Evolutionary conservation across 2,797 vertebrate genomes (phyloP).

Genomic region (Xiphophorus birchmanni): DNA sequence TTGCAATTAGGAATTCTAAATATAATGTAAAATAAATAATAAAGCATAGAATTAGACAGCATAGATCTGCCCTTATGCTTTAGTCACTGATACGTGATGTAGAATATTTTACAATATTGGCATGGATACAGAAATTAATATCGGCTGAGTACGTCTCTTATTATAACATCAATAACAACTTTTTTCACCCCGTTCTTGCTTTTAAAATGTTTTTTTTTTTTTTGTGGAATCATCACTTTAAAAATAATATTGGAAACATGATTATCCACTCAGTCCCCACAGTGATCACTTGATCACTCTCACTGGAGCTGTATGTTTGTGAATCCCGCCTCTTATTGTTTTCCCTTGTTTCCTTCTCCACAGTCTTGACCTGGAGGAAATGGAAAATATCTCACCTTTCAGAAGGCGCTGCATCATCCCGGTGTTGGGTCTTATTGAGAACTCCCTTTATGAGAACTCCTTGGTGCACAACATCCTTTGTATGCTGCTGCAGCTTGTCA

Average conservation of each 20-base stretch:
- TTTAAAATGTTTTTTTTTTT: neutral
- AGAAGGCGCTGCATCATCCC: slow-evolving; percentile 94
- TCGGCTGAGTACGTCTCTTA: no score
- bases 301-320: neutral
- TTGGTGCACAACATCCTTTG: slow-evolving; percentile 92
- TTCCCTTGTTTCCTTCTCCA: slow-evolving; percentile 35
- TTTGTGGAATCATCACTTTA: neutral
- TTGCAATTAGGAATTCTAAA: no score
- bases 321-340: neutral
- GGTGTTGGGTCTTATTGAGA: slow-evolving; percentile 93
- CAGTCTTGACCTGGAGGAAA: slow-evolving; percentile 93
- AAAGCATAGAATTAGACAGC: no score
- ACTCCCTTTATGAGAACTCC: slow-evolving; percentile 91
- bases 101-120: no score
- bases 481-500: slow-evolving; percentile 93
- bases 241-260: neutral
- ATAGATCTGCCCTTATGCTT: no score
- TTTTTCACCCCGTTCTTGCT: neutral
- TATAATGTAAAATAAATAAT: no score
- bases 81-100: no score
- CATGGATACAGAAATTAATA: no score
- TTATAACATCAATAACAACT: neutral
- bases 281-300: neutral
- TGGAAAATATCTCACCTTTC: slow-evolving; percentile 91
- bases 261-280: neutral